Evolutionary conservation across 2,888 invertebrate species (phyloP).

Genomic region (Lasius fuliginosus): DNA sequence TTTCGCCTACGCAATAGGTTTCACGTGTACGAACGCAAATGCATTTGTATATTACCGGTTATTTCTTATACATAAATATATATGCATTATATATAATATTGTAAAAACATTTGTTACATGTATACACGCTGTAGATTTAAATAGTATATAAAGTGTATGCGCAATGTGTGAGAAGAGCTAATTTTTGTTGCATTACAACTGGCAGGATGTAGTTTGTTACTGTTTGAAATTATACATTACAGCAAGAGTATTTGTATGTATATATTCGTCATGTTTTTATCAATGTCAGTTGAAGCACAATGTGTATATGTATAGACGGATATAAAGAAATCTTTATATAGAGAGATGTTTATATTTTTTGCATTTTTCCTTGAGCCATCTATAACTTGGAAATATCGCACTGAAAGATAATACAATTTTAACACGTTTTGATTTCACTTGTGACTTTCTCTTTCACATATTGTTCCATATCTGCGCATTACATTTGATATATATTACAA

Average conservation of each 20-base stretch:
- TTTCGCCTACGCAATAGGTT: slow-evolving; percentile 96
- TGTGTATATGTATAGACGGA: slow-evolving; percentile 50
- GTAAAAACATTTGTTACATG: slow-evolving; percentile 74
- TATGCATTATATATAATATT: slow-evolving; percentile 68
- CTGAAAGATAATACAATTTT: not conserved
- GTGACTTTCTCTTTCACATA: not conserved
- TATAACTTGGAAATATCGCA: not conserved
- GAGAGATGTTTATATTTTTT: not conserved
- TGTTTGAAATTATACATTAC: slow-evolving; percentile 61
- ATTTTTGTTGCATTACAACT: slow-evolving; percentile 69
- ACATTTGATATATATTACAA: not conserved
- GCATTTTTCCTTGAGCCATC: slow-evolving; percentile 21
- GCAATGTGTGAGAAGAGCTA: slow-evolving; percentile 56
- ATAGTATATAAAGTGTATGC: slow-evolving; percentile 64
- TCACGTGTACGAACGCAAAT: slow-evolving; percentile 55
- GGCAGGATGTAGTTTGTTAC: slow-evolving; percentile 72
- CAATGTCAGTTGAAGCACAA: slow-evolving; percentile 58
- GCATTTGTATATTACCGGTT: slow-evolving; percentile 76
- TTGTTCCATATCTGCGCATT: not conserved
- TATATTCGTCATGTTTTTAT: slow-evolving; percentile 21
- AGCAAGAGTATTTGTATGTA: slow-evolving; percentile 2
- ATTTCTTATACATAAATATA: slow-evolving; percentile 58
- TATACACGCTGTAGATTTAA: slow-evolving; percentile 61
- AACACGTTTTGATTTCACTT: not conserved
- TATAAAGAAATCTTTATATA: slow-evolving; percentile 55